phyloP scores from a whole-genome alignment of 2,797 vertebrate species.

The Bryconaethiops microstoma region DNA sequence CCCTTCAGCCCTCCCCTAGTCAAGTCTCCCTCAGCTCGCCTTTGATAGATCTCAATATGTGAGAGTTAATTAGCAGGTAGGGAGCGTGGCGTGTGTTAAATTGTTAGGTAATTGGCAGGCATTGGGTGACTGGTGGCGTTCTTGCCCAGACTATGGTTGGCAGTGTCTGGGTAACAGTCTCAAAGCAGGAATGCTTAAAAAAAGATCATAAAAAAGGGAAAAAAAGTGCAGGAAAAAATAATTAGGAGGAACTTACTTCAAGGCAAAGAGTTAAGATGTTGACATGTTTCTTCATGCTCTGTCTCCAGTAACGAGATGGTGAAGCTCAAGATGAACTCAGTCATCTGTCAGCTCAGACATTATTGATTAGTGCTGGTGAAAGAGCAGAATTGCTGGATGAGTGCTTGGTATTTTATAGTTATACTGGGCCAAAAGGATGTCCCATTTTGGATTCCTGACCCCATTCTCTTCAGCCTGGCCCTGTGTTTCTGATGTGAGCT shows the following conservation, averaged over 20 bases:
- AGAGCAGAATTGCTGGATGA: slow-evolving; percentile 11
- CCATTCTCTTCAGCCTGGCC: slow-evolving; percentile 36
- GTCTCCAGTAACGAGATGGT: slow-evolving; percentile 30
- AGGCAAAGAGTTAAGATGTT: slow-evolving; percentile 4
- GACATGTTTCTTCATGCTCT: not conserved
- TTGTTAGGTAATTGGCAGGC: slow-evolving; percentile 49
- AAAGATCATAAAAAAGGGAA: slow-evolving; percentile 4
- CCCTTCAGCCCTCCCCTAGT: slow-evolving; percentile 34
- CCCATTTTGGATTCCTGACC: slow-evolving; percentile 38
- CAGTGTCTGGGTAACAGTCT: not conserved
- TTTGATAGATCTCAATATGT: slow-evolving; percentile 16
- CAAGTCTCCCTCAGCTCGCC: slow-evolving; percentile 41
- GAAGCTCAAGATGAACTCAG: slow-evolving; percentile 14
- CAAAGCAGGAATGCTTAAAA: not conserved
- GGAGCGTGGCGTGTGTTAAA: slow-evolving; percentile 14
- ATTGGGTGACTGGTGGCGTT: slow-evolving; percentile 1
- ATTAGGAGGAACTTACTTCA: not conserved
- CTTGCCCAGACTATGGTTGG: not conserved
- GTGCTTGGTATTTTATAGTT: slow-evolving; percentile 7
- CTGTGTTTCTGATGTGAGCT: slow-evolving; percentile 27
- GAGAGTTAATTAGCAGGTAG: slow-evolving; percentile 29
- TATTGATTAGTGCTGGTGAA: slow-evolving; percentile 39
- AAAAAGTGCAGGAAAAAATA: not conserved
- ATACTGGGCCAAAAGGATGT: slow-evolving; percentile 14
- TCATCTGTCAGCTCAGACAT: slow-evolving; percentile 19